Conservation (phyloP, 2,888 invertebrate species). For the Schizotus pectinicornis region DNA sequence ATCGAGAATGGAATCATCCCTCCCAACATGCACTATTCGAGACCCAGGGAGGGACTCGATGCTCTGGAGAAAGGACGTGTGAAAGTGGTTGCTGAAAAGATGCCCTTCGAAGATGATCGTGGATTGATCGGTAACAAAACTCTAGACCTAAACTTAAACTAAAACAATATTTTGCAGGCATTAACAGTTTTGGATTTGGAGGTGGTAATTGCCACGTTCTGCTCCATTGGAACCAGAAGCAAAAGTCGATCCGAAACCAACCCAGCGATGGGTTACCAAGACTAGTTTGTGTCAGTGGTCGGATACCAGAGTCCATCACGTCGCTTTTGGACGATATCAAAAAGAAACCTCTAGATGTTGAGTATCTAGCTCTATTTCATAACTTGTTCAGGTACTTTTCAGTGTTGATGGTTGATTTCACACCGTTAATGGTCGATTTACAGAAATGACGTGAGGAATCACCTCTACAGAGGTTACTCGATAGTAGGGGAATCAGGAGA, state of each 20-base stretch:
- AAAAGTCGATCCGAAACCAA: slow-evolving; percentile 65
- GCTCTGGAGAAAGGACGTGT: slow-evolving; percentile 18
- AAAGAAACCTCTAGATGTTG: slow-evolving; percentile 66
- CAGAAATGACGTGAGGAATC: slow-evolving; percentile 9
- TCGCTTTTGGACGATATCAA: slow-evolving; percentile 68
- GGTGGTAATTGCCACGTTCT: slow-evolving; percentile 81
- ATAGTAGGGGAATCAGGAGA: slow-evolving; percentile 3
- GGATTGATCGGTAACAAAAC: not conserved
- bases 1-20: slow-evolving; percentile 60
- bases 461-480: slow-evolving; percentile 16
- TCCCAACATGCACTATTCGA: slow-evolving; percentile 63
- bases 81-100: slow-evolving; percentile 61
- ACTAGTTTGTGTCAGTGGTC: slow-evolving; percentile 75
- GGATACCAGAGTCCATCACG: slow-evolving; percentile 77
- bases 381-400: slow-evolving; percentile 19
- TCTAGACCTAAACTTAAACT: too few species aligned
- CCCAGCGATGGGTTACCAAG: slow-evolving; percentile 72
- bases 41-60: slow-evolving; percentile 49
- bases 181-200: slow-evolving; percentile 93
- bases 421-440: not conserved
- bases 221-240: slow-evolving; percentile 65
- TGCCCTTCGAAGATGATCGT: slow-evolving; percentile 59
- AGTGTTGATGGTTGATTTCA: not conserved
- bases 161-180: slow-evolving; percentile 31
- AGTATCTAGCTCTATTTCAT: slow-evolving; percentile 62